A percentile compares a stretch with the other conserved stretches of the same genome.
These are phyloP conservation scores for Neuroterus valhalla DNA, from an alignment of 1,140 invertebrate genomes.

Conservation along the genomic window DNA sequence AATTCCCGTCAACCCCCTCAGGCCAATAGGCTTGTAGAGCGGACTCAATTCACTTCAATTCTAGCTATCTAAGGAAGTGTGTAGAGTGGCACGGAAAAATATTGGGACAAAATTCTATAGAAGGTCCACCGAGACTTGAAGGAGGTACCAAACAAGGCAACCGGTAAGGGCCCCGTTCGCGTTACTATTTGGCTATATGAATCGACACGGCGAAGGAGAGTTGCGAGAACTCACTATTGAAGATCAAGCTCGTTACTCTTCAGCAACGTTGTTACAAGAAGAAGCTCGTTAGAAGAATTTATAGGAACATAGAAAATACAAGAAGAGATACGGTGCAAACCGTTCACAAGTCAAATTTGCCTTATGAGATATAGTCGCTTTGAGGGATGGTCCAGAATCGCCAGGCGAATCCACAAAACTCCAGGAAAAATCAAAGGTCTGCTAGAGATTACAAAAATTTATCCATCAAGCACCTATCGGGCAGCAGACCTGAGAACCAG, in stretches of 20 bases:
- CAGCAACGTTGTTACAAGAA: slow-evolving; percentile 8
- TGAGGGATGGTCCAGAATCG: slow-evolving; percentile 9
- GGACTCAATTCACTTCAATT: slow-evolving; percentile 41
- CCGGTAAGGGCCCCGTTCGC: slow-evolving; percentile 41
- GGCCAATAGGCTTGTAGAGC: slow-evolving; percentile 55
- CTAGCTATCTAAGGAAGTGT: slow-evolving; percentile 37
- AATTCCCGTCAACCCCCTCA: too few relatives aligned
- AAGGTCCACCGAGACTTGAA: slow-evolving; percentile 45
- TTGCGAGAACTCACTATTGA: background rate
- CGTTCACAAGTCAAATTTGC: background rate
- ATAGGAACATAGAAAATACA: slow-evolving; percentile 34
- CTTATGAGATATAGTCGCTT: slow-evolving; percentile 36
- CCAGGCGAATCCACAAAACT: slow-evolving; percentile 35
- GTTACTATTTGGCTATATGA: slow-evolving; percentile 40
- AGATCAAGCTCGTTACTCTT: background rate
- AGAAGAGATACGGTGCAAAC: slow-evolving; percentile 37
- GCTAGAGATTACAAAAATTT: slow-evolving; percentile 21
- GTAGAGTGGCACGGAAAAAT: background rate
- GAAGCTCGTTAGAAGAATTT: background rate
- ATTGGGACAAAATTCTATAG: slow-evolving; percentile 43
- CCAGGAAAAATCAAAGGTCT: slow-evolving; percentile 18
- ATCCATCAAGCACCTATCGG: slow-evolving; percentile 35
- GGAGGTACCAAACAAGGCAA: slow-evolving; percentile 34
- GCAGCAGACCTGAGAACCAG: background rate
- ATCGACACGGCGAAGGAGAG: too few relatives aligned